Conservation (phyloP, 1,140 invertebrate species). For the Metaphire vulgaris region DNA sequence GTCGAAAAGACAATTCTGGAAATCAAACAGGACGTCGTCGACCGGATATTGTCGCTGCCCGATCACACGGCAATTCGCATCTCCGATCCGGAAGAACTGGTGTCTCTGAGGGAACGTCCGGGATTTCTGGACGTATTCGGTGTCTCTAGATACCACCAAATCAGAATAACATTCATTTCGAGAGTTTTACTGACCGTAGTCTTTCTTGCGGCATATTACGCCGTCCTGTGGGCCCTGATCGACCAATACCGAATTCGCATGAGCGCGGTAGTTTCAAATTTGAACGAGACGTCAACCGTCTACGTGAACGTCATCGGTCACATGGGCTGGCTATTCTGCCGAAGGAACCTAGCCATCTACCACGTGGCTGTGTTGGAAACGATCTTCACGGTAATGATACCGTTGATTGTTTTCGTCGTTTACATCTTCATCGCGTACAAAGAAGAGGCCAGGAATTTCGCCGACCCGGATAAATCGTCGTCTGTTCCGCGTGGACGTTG, state of each 20-base stretch:
- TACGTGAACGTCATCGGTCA: slow-evolving; percentile 15
- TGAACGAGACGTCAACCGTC: slow-evolving; percentile 2
- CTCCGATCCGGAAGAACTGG: slow-evolving; percentile 4
- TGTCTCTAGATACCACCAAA: background rate
- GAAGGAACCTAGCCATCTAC: slow-evolving; percentile 7
- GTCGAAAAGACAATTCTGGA: slow-evolving; percentile 10
- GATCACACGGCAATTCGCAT: background rate
- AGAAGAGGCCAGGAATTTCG: background rate
- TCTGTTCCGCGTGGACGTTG: background rate
- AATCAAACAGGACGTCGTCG: slow-evolving; percentile 12
- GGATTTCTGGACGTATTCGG: slow-evolving; percentile 14
- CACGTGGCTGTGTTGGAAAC: slow-evolving; percentile 6
- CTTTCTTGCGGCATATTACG: slow-evolving; percentile 1
- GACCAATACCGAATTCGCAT: background rate
- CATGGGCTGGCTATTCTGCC: slow-evolving; percentile 8
- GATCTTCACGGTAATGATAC: background rate
- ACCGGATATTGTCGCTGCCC: background rate
- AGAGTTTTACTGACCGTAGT: background rate
- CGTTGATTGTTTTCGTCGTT: background rate
- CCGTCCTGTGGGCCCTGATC: background rate
- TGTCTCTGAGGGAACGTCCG: background rate
- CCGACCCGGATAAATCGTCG: background rate
- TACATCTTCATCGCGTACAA: slow-evolving; percentile 13
- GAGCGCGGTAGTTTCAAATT: background rate
- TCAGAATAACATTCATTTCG: background rate